phyloP scores from a whole-genome alignment of 2,113 vertebrate species.

The Xerus inauris region DNA sequence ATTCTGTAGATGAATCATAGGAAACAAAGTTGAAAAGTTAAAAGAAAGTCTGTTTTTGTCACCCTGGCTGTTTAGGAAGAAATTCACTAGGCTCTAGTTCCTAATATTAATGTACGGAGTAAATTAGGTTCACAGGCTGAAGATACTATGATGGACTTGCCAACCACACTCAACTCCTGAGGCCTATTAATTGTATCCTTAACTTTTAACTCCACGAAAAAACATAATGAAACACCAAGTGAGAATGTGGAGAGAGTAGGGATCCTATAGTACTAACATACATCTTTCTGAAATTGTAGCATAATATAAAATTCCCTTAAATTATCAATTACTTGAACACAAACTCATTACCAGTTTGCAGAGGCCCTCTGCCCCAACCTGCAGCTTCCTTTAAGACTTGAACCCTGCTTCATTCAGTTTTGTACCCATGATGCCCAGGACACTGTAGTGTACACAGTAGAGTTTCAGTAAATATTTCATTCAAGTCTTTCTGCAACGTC shows the following conservation, averaged over 20 bases:
- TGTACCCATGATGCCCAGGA: neutral
- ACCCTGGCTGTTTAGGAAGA: neutral
- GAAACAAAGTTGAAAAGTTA: neutral
- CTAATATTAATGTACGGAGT: neutral
- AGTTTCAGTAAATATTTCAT: conserved; percentile 63
- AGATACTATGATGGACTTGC: neutral
- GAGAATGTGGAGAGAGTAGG: neutral
- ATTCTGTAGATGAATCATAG: neutral
- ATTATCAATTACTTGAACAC: neutral
- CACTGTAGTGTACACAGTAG: neutral
- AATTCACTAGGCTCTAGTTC: neutral
- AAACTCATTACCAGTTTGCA: neutral
- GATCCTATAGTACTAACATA: neutral
- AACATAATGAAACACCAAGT: neutral
- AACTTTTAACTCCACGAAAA: neutral
- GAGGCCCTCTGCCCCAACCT: neutral
- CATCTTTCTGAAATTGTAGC: neutral
- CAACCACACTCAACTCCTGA: neutral
- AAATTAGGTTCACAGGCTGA: neutral
- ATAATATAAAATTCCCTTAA: neutral
- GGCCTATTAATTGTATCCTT: neutral
- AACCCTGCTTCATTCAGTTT: neutral
- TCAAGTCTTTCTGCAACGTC: conserved; percentile 43
- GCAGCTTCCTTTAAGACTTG: neutral
- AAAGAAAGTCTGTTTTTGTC: neutral